phyloP scores from a whole-genome alignment of 2,888 invertebrate species.

The Dryobotodes eremita region DNA sequence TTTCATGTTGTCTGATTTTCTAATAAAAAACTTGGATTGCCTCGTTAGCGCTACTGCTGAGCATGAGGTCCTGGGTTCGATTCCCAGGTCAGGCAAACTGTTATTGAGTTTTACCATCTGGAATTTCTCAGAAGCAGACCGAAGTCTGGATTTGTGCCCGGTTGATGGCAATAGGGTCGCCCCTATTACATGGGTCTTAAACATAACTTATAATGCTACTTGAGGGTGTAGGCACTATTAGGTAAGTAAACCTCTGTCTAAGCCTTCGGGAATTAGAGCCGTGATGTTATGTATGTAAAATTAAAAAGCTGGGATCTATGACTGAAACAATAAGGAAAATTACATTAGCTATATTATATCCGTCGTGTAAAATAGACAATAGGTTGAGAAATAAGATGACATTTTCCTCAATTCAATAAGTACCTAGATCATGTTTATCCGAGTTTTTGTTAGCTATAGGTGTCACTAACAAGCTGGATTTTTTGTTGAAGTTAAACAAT shows the following conservation, averaged over 20 bases:
- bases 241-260: background rate
- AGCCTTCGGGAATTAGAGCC: background rate
- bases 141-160: background rate
- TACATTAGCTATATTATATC: background rate
- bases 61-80: background rate
- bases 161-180: background rate
- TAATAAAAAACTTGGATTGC: background rate
- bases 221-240: background rate
- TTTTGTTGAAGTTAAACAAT: background rate
- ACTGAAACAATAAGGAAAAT: constrained; percentile 11
- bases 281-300: background rate
- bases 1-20: background rate
- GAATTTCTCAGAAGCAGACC: background rate
- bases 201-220: background rate
- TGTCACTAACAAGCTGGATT: background rate
- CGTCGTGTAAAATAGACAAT: background rate
- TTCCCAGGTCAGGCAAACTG: background rate
- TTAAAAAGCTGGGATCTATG: background rate
- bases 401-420: background rate
- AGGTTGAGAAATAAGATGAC: background rate
- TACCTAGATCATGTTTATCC: background rate
- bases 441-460: background rate
- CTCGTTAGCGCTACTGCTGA: background rate
- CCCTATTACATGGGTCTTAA: background rate
- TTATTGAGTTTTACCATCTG: background rate